Conservation (phyloP, 1,140 invertebrate genomes). For the Holotrichia oblita region DNA sequence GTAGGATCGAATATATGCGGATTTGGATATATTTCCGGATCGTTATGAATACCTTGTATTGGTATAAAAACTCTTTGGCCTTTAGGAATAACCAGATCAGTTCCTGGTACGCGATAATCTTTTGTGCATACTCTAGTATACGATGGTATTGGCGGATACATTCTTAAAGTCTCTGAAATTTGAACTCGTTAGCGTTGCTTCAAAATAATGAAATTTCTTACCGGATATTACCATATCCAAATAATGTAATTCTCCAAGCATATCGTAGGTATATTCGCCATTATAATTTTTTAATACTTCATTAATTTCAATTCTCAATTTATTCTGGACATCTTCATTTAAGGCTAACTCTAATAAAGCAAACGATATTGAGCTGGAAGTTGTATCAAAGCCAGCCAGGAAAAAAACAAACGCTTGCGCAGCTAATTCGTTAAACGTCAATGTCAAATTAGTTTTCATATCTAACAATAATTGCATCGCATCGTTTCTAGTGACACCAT, state of each 20-base stretch:
- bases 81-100: slow-evolving; percentile 61
- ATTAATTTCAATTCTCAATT: slow-evolving; percentile 30
- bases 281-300: neutral
- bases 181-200: neutral
- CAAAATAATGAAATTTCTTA: slow-evolving; percentile 40
- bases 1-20: slow-evolving; percentile 74
- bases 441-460: slow-evolving; percentile 21
- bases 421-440: slow-evolving; percentile 27
- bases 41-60: slow-evolving; percentile 62
- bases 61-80: slow-evolving; percentile 64
- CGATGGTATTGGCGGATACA: slow-evolving; percentile 68
- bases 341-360: neutral
- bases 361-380: neutral
- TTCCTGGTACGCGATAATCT: slow-evolving; percentile 63
- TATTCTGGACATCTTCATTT: slow-evolving; percentile 10
- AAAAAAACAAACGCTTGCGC: slow-evolving; percentile 23
- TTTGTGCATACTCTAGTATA: slow-evolving; percentile 64
- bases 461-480: slow-evolving; percentile 49
- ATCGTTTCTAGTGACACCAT: slow-evolving; percentile 45
- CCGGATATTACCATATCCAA: slow-evolving; percentile 57
- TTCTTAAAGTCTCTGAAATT: slow-evolving; percentile 66
- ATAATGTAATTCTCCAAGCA: neutral
- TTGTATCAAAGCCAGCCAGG: slow-evolving; percentile 16
- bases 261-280: slow-evolving; percentile 2
- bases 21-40: slow-evolving; percentile 69